Evolutionary conservation across 1,140 invertebrate species (phyloP), one percentile per base, ranked within the genome.

Genomic region (Aradophagus sp.): DNA sequence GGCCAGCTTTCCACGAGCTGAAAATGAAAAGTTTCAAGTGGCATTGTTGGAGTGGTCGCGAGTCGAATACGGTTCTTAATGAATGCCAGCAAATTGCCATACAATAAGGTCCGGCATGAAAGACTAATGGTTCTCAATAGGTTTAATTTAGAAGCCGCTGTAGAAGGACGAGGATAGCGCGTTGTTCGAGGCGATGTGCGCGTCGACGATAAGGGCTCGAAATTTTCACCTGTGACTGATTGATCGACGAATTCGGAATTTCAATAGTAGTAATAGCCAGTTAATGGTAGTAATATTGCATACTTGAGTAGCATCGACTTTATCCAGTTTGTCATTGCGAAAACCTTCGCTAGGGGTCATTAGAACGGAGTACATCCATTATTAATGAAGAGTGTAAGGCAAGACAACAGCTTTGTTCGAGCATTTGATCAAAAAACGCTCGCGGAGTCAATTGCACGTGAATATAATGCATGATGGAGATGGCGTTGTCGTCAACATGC

Each of bases 121-220:
- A 77, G 69, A 69, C 56, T 78, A 77, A 81, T 77, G 67, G 74
- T 72, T 77, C 74, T 78, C 77, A 81, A 80, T 77, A 69, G 75
- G 78, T 80, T 77, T 80, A 80, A 79, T 81, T 78, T 58, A 76
- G 32, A 12, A 23, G 12, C 29, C 32, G 10, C 29, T 20, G 44
- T 44, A 42, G 45, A 67, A 58, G 45, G 61, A 70, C 17, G 31
- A 62, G 12, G 58, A 58, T 50, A 17, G 35, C 17, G 7, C 19
- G 29, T 14, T 13, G 8, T 23, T 8, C 8, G 4, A 8, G 4
- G 8, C 20, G 20, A 23, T 23, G 20, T 8, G 4, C 8, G 39
- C 5, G 14, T 2, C 7, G 8, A 12, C 42, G 11, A 35, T 6
- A 39, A 48, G 50, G 23, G 13, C 20, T 38, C 29, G 3, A 13